Evolutionary conservation across 2,113 vertebrate genomes (phyloP).

Genomic region (Holacanthus passer): DNA sequence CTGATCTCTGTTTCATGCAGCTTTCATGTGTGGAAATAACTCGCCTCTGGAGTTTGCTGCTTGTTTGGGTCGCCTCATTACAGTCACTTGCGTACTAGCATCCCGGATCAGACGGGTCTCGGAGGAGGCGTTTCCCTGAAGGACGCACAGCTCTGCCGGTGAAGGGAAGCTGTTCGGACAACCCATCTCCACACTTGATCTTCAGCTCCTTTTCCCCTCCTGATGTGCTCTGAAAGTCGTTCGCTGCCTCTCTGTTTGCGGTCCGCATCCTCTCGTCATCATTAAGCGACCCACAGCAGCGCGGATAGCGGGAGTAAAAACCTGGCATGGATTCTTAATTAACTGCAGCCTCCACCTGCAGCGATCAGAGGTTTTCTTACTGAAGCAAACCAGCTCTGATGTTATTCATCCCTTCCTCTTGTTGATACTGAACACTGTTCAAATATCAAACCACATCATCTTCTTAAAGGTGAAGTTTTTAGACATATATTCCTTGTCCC

Average conservation of each 20-base stretch:
- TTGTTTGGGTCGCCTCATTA: conserved; percentile 43
- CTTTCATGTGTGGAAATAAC: conserved; percentile 29
- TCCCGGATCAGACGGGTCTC: conserved; percentile 11
- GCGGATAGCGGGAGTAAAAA: neutral
- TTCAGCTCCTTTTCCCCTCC: neutral
- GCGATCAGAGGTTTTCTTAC: neutral
- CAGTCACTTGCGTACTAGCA: conserved; percentile 20
- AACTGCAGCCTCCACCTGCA: conserved; percentile 10
- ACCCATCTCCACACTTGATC: conserved; percentile 30
- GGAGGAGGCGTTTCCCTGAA: conserved; percentile 19
- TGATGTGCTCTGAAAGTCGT: neutral
- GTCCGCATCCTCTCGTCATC: conserved; percentile 4
- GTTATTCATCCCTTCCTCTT: neutral
- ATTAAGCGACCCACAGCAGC: neutral
- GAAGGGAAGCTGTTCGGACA: conserved; percentile 10
- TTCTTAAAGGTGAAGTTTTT: neutral
- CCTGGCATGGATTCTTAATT: conserved; percentile 5
- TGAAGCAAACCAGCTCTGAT: neutral
- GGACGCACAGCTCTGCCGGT: neutral
- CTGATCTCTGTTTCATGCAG: conserved; percentile 27
- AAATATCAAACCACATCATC: neutral
- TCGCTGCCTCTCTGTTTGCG: neutral
- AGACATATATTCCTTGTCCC: neutral
- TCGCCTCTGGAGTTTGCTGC: conserved; percentile 13
- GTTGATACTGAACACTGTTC: neutral